These are phyloP conservation scores for Carollia perspicillata DNA, from an alignment of 2,113 vertebrate species.

Conservation along the genomic window DNA sequence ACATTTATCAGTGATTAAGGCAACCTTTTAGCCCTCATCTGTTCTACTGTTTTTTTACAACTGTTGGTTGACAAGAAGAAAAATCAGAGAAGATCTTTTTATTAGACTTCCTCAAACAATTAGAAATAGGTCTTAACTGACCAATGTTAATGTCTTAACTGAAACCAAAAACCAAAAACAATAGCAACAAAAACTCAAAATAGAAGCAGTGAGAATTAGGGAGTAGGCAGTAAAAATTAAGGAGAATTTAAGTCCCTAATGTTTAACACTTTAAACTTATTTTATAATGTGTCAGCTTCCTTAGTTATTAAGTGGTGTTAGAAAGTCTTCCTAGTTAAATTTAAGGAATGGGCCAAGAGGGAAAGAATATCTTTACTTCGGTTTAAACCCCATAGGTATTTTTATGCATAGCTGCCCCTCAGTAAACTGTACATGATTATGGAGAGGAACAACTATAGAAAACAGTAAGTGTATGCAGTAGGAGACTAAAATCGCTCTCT, in stretches of 20 bases:
- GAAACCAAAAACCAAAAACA: neutral
- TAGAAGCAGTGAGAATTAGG: neutral
- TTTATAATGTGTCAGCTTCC: neutral
- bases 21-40: neutral
- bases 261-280: neutral
- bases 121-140: neutral
- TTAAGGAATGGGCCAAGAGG: neutral
- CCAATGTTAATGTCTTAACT: neutral
- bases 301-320: neutral
- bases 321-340: constrained; percentile 27
- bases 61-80: neutral
- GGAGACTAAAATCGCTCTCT: constrained; percentile 43
- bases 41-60: neutral
- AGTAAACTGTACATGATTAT: neutral
- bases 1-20: neutral
- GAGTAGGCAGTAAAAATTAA: neutral
- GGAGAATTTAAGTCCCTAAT: neutral
- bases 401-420: constrained; percentile 37
- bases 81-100: neutral
- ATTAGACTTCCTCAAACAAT: neutral
- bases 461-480: constrained; percentile 42
- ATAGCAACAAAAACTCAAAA: neutral
- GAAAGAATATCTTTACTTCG: neutral
- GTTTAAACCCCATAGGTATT: neutral
- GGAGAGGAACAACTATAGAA: neutral